Evolutionary conservation across 2,113 vertebrate species (phyloP), one percentile per base, ranked within the genome.

Genomic region (Vidua macroura): DNA sequence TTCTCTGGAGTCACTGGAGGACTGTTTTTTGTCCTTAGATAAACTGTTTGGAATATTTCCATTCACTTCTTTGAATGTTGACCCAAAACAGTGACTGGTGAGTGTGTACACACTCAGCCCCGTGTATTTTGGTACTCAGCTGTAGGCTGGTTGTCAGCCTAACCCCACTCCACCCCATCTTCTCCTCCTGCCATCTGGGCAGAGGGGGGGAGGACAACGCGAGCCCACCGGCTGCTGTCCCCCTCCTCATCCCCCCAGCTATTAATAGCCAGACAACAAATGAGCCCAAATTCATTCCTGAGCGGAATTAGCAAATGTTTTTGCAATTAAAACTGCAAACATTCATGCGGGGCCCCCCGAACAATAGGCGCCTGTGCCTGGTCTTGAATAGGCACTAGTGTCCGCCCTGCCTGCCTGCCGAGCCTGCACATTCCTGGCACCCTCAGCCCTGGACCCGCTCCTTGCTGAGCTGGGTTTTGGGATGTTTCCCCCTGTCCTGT

Each of bases 311-410:
- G 83, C 96, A 98, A 98, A 97, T 97, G 96, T 96, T 96, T 97
- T 97, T 91, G 97, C 93, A 95, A 96, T 96, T 95, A 98, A 98
- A 98, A 95, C 96, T 93, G 97, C 95, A 92, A 96, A 97, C 96
- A 95, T 96, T 97, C 95, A 91, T 44, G 94, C 44, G 89, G 97
- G 96, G 82, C 80, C 94, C 95, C 88, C 64, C 14, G 86, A 98
- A 98, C 98, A 98, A 98, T 98, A 94, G 95, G 28, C 74, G 94
- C 93, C 96, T 98, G 97, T 98, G 98, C 93, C 68, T 68, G 92
- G 33, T 85, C 93, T 28, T 98, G 97, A 98, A 98, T 98, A 97
- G 96, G 90, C 91, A 93, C 94, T 43, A 97, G 93, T 97, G 97
- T 98, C 97, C 80, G 7, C 86, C 89, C 90, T 81, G 94, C 87